Percentiles rank a stretch among this genome's conserved stretches.
phyloP scores from a whole-genome alignment of 64 coral and sea anemone species.

The Montipora sp. region DNA sequence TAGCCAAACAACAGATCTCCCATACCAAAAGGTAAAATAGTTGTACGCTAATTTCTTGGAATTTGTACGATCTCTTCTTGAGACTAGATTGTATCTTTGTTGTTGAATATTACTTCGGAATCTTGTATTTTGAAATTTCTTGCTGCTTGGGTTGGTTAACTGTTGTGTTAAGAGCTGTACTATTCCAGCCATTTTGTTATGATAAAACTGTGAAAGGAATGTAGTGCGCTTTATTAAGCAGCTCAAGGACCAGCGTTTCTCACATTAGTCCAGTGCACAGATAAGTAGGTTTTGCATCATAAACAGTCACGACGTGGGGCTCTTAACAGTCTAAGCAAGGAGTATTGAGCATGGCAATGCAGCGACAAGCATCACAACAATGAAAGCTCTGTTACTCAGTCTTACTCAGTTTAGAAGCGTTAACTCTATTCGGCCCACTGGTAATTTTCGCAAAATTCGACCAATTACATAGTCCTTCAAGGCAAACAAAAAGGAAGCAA shows the following conservation, averaged over 20 bases:
- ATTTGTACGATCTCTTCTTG: background rate
- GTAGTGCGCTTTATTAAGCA: background rate
- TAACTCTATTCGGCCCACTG: too few species aligned
- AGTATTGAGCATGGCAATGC: background rate
- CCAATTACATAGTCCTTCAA: too few species aligned
- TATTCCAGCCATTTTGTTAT: background rate
- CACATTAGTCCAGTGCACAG: background rate
- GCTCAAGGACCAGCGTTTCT: background rate
- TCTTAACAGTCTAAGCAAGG: background rate
- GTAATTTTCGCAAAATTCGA: too few species aligned
- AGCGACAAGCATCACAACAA: background rate
- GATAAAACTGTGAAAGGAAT: background rate
- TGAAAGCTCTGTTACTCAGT: background rate
- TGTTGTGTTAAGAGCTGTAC: background rate
- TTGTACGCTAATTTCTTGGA: background rate
- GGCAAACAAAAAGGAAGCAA: too few species aligned
- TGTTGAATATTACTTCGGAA: background rate
- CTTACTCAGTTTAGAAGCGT: too few species aligned
- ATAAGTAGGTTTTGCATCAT: background rate
- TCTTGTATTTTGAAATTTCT: background rate
- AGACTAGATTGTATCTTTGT: background rate
- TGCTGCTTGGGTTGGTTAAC: background rate
- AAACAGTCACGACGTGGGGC: too few species aligned
- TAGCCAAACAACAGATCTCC: background rate
- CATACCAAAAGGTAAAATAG: background rate